Evolutionary conservation across 2,113 vertebrate genomes (phyloP), one percentile per base, ranked within the genome.

Genomic region (Globicephala melas): DNA sequence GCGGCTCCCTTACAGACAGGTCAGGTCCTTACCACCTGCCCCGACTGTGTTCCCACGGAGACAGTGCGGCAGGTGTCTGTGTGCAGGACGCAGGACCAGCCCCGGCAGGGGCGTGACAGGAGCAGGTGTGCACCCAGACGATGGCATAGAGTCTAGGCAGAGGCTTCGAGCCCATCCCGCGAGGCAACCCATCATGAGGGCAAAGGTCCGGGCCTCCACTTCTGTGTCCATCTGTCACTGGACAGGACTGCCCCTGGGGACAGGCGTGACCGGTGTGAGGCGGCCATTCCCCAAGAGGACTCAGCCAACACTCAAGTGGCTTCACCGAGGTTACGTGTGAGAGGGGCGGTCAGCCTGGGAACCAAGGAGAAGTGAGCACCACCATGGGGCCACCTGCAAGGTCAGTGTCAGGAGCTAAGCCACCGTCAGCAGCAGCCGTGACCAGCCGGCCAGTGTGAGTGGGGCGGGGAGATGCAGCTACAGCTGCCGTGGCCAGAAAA

Each of bases 21-120:
- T 15, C 53, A 23, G 18, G 68, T 33, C 53, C 26, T 33, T 2
- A 41, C 28, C 20, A 31, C 26, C 68, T 25, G 68, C 4, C 36
- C 86, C 5, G 0, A 58, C 17, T 33, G 18, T 53, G 26, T 20
- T 14, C 11, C 53, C 10, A 36, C 0, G 20, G 85, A 60, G 18
- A 31, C 17, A 2, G 67, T 6, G 25, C 7, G 31, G 50, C 26
- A 31, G 63, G 7, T 8, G 11, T 13, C n/a, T 70, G 79, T 2
- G 3, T 3, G 0, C 25, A 31, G 12, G 50, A 79, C 4, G 2
- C 50, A 15, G 67, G 67, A 15, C 53, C 12, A 17, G 68, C 50
- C 26, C 0, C 0, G 6, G 10, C 0, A 10, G n/a, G 25, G 11
- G 1, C 12, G 7, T 31, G n/a, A 1, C 7, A 0, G 84, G 15